Percentiles rank a stretch among this genome's conserved stretches.
Evolutionary conservation across 2,797 vertebrate species (phyloP).

Genomic region (Triplophysa bombifrons): DNA sequence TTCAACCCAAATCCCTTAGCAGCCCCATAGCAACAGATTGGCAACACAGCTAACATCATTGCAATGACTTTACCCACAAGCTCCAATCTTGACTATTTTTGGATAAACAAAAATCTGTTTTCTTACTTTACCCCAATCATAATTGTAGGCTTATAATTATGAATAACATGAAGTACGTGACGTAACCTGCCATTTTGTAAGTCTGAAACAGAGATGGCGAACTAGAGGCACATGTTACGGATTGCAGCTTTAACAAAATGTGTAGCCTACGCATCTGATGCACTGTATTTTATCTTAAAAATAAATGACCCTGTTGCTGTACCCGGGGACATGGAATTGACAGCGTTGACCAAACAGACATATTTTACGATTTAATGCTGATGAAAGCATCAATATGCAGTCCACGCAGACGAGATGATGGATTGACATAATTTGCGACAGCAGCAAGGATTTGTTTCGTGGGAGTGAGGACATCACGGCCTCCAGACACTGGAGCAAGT

Average conservation of each 20-base stretch:
- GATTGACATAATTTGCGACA: conserved; percentile 50
- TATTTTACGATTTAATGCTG: conserved; percentile 19
- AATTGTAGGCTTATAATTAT: too few species aligned
- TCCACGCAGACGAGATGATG: conserved; percentile 33
- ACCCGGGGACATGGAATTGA: not conserved
- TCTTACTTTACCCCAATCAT: too few species aligned
- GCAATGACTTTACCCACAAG: too few species aligned
- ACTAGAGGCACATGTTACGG: too few species aligned
- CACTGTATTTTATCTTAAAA: not conserved
- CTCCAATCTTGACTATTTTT: too few species aligned
- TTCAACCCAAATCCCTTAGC: too few species aligned
- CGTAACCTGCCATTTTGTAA: too few species aligned
- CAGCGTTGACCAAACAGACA: conserved; percentile 3
- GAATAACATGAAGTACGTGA: too few species aligned
- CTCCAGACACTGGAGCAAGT: conserved; percentile 45
- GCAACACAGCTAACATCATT: conserved; percentile 5
- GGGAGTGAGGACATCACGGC: conserved; percentile 25
- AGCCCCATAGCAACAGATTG: not conserved
- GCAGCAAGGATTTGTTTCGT: conserved; percentile 3
- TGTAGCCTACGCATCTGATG: not conserved
- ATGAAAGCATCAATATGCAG: conserved; percentile 26
- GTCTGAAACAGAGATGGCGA: too few species aligned
- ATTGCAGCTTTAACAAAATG: not conserved
- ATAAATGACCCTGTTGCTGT: not conserved
- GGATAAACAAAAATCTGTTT: too few species aligned